Evolutionary conservation across 2,797 vertebrate species (phyloP).

Genomic region (Enteromius mattozi): DNA sequence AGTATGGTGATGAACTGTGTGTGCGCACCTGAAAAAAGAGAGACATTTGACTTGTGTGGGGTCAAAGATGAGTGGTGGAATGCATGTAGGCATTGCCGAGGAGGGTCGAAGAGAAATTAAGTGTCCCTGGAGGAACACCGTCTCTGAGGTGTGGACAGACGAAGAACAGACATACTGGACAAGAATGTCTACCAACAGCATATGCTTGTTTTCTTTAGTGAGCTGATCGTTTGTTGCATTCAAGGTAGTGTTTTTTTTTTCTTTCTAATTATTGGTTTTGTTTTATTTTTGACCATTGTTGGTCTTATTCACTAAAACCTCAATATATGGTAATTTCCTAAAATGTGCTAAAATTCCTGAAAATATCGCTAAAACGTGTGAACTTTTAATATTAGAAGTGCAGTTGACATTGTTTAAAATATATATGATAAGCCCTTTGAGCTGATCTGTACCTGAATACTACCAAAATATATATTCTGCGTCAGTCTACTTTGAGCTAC

Average conservation of each 20-base stretch:
- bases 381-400: conserved; percentile 1
- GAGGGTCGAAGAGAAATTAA: conserved; percentile 6
- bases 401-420: not conserved
- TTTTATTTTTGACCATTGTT: not conserved
- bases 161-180: conserved; percentile 39
- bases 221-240: not conserved
- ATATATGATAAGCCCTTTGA: not conserved
- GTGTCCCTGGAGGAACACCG: conserved; percentile 58
- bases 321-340: not conserved
- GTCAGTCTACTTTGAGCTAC: not conserved
- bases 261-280: not conserved
- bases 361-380: not conserved
- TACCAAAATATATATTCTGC: not conserved
- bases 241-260: not conserved
- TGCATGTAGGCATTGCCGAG: not conserved
- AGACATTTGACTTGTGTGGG: not conserved
- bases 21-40: conserved; percentile 78
- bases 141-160: conserved; percentile 59
- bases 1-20: conserved; percentile 78
- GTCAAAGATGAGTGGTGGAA: not conserved
- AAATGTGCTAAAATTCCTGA: not conserved
- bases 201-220: not conserved
- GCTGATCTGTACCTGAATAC: not conserved
- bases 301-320: not conserved
- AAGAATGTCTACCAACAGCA: conserved; percentile 7